phyloP scores from a whole-genome alignment of 2,888 invertebrate species.

The Metellina segmentata region DNA sequence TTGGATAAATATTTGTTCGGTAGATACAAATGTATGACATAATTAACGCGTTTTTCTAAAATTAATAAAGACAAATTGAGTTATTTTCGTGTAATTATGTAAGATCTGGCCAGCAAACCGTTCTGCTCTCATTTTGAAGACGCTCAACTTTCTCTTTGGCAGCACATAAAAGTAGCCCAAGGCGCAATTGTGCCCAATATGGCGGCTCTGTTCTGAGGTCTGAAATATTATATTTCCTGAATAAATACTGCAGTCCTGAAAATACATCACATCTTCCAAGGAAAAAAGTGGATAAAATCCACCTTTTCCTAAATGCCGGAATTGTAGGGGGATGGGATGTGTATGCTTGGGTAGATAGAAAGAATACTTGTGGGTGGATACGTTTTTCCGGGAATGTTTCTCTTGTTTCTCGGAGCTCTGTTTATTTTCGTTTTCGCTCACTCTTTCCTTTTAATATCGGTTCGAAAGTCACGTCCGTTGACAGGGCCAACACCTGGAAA shows the following conservation, averaged over 20 bases:
- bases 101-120: too few species aligned
- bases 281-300: neutral
- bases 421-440: neutral
- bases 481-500: slow-evolving; percentile 38
- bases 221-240: neutral
- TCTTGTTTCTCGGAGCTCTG: slow-evolving; percentile 5
- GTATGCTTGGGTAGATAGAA: too few species aligned
- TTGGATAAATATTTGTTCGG: too few species aligned
- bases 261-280: neutral
- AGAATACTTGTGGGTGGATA: too few species aligned
- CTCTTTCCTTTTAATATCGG: neutral
- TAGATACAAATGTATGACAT: too few species aligned
- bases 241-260: neutral
- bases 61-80: too few species aligned
- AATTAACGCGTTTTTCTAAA: too few species aligned
- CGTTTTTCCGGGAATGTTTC: neutral
- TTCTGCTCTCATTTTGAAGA: too few species aligned
- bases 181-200: too few species aligned
- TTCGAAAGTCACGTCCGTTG: slow-evolving; percentile 32
- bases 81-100: too few species aligned
- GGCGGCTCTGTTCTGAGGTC: neutral
- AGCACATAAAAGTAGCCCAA: too few species aligned
- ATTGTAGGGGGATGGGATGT: neutral
- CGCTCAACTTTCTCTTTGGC: too few species aligned
- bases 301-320: neutral